phyloP scores from a whole-genome alignment of 2,113 vertebrate genomes.

The Muscicapa adusta region DNA sequence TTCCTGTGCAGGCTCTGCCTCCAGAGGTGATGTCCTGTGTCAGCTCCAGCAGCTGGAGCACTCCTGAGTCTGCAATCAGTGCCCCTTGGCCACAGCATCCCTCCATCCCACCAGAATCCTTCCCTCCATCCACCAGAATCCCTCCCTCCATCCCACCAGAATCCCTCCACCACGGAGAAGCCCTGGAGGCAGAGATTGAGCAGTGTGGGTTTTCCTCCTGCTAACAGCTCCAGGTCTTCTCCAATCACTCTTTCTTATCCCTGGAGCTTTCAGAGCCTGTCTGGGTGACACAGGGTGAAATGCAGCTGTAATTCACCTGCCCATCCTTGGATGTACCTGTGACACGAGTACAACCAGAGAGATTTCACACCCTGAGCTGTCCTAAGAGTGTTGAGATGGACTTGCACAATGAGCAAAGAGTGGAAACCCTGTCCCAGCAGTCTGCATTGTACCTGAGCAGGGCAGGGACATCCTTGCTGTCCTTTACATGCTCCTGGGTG shows the following conservation, averaged over 20 bases:
- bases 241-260: not conserved
- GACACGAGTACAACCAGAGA: not conserved
- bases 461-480: not conserved
- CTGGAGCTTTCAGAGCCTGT: not conserved
- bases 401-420: not conserved
- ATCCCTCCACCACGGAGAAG: not conserved
- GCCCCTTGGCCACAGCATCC: too few relatives aligned
- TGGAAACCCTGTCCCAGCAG: not conserved
- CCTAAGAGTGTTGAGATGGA: not conserved
- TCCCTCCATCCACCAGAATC: too few relatives aligned
- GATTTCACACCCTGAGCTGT: fast-evolving
- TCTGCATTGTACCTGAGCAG: not conserved
- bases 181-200: fast-evolving
- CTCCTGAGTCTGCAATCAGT: too few relatives aligned
- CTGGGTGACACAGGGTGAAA: not conserved
- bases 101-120: too few relatives aligned
- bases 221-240: not conserved
- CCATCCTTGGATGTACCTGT: not conserved
- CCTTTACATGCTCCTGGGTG: fast-evolving
- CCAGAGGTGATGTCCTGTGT: not conserved
- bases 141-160: too few relatives aligned
- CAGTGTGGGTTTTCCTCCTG: not conserved
- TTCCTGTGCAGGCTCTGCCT: not conserved
- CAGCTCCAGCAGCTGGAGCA: not conserved
- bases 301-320: not conserved